A percentile compares a stretch with the other conserved stretches of the same genome.
Conservation (phyloP, 2,888 invertebrate genomes). For the Athrips mouffetella region DNA sequence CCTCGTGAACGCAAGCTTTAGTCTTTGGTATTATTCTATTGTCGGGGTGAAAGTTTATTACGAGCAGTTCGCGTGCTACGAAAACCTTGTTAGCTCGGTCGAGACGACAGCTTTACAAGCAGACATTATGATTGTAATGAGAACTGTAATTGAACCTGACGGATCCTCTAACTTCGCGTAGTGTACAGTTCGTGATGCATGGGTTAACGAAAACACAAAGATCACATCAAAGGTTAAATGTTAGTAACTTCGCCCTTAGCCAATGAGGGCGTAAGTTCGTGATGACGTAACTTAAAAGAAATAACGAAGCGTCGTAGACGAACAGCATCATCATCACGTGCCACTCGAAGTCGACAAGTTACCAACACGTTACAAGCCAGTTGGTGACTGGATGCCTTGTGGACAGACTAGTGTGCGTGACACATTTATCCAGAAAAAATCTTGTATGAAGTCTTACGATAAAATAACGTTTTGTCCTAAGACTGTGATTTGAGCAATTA, state of each 20-base stretch:
- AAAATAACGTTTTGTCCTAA: no score
- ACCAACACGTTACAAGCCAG: no score
- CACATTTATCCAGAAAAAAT: no score
- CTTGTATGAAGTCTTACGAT: no score
- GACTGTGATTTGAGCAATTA: no score
- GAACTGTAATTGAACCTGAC: slow-evolving; percentile 10
- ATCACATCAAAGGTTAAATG: slow-evolving; percentile 7
- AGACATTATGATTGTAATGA: slow-evolving; percentile 16
- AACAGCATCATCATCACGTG: no score
- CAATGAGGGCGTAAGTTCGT: not conserved
- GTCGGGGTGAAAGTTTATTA: slow-evolving; percentile 70
- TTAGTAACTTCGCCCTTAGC: not conserved
- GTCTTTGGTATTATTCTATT: slow-evolving; percentile 46
- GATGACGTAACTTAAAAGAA: no score
- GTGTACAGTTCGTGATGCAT: not conserved
- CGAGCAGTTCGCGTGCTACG: slow-evolving; percentile 63
- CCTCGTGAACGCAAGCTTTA: slow-evolving; percentile 35
- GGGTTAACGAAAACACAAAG: slow-evolving; percentile 5
- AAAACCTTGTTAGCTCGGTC: slow-evolving; percentile 22
- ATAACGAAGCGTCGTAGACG: no score
- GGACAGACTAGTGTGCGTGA: no score
- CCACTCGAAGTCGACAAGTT: no score
- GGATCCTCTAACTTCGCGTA: not conserved
- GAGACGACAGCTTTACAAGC: slow-evolving; percentile 32
- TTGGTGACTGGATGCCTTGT: no score